A percentile compares a stretch with the other conserved stretches of the same genome.
phyloP scores from a whole-genome alignment of 2,888 invertebrate genomes.

The Encarsia formosa region DNA sequence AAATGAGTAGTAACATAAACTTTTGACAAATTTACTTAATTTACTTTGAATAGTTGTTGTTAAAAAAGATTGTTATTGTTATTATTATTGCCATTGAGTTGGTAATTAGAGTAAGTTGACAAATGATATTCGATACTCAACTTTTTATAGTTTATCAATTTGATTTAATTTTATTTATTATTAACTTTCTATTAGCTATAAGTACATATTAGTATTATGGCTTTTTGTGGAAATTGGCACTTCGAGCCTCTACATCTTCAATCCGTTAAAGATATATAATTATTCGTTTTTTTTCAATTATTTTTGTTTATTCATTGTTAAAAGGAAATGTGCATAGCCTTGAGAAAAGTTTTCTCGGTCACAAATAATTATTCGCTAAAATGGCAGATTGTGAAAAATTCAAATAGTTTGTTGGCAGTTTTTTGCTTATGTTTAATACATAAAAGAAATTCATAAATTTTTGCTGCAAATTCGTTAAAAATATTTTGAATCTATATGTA shows the following conservation, averaged over 20 bases:
- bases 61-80: conserved; percentile 9
- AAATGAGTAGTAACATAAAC: neutral
- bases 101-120: conserved; percentile 4
- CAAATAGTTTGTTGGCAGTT: neutral
- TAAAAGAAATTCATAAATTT: conserved; percentile 14
- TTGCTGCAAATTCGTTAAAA: neutral
- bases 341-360: conserved; percentile 10
- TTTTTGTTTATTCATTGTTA: conserved; percentile 4
- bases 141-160: conserved; percentile 1
- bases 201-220: conserved; percentile 20
- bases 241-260: conserved; percentile 17
- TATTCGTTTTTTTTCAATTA: conserved; percentile 5
- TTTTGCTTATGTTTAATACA: neutral
- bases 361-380: no score
- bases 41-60: neutral
- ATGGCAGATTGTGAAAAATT: conserved; percentile 12
- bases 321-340: conserved; percentile 10
- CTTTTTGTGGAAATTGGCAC: conserved; percentile 24
- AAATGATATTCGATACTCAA: neutral
- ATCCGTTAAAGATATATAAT: conserved; percentile 2
- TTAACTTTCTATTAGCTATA: no score
- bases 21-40: neutral
- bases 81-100: no score
- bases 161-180: conserved; percentile 15
- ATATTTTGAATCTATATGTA: conserved; percentile 17